Conservation (phyloP, 2,888 invertebrate species). For the Germaria angustata region DNA sequence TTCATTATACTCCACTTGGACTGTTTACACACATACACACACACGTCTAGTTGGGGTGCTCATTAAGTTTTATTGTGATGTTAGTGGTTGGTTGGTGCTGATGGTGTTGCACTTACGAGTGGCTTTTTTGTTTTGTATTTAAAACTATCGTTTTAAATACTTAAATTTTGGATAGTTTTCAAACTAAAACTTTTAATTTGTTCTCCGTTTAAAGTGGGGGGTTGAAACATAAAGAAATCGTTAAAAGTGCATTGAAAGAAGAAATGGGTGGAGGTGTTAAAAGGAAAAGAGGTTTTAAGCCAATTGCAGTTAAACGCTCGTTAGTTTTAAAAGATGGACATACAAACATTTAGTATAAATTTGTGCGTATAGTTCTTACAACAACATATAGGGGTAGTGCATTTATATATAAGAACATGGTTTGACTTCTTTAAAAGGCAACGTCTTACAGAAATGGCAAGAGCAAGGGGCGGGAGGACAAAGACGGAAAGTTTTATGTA, state of each 20-base stretch:
- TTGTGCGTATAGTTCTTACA: background rate
- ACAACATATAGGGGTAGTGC: background rate
- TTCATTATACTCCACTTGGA: constrained; percentile 14
- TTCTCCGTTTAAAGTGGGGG: background rate
- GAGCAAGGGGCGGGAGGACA: background rate
- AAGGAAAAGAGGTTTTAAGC: constrained; percentile 15
- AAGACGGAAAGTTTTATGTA: background rate
- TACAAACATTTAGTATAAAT: background rate
- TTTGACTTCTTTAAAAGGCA: background rate
- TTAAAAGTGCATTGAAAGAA: constrained; percentile 1
- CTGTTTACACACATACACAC: no score
- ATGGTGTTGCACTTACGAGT: constrained; percentile 62
- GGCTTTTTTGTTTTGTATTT: constrained; percentile 45
- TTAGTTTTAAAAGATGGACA: constrained; percentile 5
- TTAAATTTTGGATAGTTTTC: constrained; percentile 4
- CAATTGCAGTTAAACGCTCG: background rate
- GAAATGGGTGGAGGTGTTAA: background rate
- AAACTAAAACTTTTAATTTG: constrained; percentile 14
- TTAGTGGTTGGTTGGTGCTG: constrained; percentile 44
- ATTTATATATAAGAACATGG: background rate
- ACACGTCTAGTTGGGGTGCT: constrained; percentile 18
- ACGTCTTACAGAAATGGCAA: background rate
- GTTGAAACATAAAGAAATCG: constrained; percentile 26
- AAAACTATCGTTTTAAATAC: background rate
- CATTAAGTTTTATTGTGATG: constrained; percentile 8